phyloP scores from a whole-genome alignment of 2,113 vertebrate genomes.

The Syngnathus scovelli region DNA sequence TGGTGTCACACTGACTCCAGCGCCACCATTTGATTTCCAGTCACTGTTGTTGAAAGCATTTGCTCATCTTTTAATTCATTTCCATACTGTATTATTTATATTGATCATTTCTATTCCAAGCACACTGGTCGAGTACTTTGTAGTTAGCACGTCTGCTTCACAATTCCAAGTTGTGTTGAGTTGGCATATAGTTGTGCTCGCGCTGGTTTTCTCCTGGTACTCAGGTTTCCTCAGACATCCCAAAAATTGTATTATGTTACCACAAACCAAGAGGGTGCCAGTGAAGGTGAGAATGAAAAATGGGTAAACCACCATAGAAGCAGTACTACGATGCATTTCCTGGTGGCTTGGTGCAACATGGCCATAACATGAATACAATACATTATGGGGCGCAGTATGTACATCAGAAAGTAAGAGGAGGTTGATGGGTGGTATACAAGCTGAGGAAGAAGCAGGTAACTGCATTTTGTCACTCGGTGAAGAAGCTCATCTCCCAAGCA shows the following conservation, averaged over 20 bases:
- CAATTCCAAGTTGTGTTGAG: background rate
- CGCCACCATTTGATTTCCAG: constrained; percentile 27
- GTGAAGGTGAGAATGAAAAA: background rate
- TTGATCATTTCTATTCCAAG: background rate
- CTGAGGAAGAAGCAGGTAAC: background rate
- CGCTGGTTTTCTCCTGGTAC: too few relatives aligned
- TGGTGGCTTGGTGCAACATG: background rate
- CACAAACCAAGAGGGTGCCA: background rate
- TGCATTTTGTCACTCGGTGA: background rate
- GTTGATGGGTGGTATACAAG: background rate
- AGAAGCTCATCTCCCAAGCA: background rate
- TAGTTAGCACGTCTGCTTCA: background rate
- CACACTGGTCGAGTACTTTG: background rate
- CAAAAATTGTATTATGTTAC: background rate
- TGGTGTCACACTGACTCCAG: constrained; percentile 24
- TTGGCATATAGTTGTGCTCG: background rate
- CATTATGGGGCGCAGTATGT: background rate
- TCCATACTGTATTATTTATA: background rate
- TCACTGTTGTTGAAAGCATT: background rate
- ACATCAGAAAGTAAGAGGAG: background rate
- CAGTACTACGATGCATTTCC: background rate
- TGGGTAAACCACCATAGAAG: background rate
- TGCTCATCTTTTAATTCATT: constrained; percentile 20
- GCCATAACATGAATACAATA: background rate
- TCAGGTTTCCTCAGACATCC: background rate